Base-by-base conservation (phyloP, 2,113 vertebrate species). In the Python bivittatus region DNA sequence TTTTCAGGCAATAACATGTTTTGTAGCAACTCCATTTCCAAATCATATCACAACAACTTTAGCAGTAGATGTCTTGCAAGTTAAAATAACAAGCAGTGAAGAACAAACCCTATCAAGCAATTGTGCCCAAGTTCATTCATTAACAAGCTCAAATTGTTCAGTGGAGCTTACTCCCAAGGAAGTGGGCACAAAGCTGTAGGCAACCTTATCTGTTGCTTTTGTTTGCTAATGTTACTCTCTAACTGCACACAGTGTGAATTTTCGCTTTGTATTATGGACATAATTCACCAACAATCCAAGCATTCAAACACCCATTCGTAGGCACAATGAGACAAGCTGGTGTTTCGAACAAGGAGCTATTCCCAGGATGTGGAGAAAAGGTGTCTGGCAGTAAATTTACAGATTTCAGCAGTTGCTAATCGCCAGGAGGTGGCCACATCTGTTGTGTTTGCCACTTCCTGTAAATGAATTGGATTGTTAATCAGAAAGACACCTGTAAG, bases 341-440 rank as follows among this genome's bases (percentile, higher is more conserved):
- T 68, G 91, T 94, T 84, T 94, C 92, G 52, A 61, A 84, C 57
- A 6, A 48, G 48, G 44, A 12, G 20, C 42, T 25, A 38, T 95
- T 94, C 90, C 90, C 92, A 93, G 84, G 64, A 72, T 61, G 54
- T 38, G 29, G 83, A 86, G 42, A n/a, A 84, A 93, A 92, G 22
- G 22, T 7, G 88, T 92, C 33, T 83, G 29, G 88, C 64, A 93
- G 91, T 57, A 88, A 95, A 84, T 84, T 48, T 0, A 93, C 91
- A 0, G 0, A 1, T 60, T 10, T 6, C 17, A 68, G 58, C 29
- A 44, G 88, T n/a, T 22, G 6, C 29, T 90, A 0, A 25, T 27
- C 11, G 6, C 48, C 86, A 52, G 79, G 56, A 91, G 64, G 44
- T 3, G 90, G 33, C 10, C 90, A 48, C 22, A 27, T 88, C 61